These are phyloP conservation scores for Zoanthus sociatus DNA, from an alignment of 92 coral and sea anemone species.

Conservation along the genomic window DNA sequence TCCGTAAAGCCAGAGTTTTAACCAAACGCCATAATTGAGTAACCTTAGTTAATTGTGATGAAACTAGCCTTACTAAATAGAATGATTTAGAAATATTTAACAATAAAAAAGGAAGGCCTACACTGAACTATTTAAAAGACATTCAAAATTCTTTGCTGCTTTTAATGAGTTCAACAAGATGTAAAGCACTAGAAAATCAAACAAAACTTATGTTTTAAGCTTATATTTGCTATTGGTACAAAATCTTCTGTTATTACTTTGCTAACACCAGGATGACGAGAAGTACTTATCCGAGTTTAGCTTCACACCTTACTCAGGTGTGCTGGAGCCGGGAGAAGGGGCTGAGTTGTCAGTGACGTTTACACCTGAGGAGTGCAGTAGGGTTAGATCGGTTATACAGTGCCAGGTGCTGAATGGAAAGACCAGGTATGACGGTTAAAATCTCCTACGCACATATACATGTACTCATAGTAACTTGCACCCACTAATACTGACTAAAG, in stretches of 20 bases:
- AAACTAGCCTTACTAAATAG: too few species aligned
- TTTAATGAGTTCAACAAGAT: too few species aligned
- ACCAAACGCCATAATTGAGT: too few species aligned
- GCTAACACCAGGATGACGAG: slow-evolving; percentile 40
- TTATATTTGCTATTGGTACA: neutral
- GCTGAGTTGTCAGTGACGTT: slow-evolving; percentile 69
- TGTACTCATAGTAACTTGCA: neutral
- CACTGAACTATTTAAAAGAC: too few species aligned
- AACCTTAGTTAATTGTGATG: too few species aligned
- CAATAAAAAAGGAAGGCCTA: too few species aligned
- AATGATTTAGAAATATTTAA: too few species aligned
- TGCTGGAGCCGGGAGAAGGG: slow-evolving; percentile 75
- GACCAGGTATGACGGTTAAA: slow-evolving; percentile 63
- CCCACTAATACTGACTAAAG: neutral
- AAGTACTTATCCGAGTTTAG: slow-evolving; percentile 73
- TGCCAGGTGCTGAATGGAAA: slow-evolving; percentile 78
- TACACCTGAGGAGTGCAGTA: slow-evolving; percentile 65
- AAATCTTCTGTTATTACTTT: neutral
- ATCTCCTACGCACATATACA: neutral
- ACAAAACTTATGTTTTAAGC: neutral
- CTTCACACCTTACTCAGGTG: slow-evolving; percentile 82
- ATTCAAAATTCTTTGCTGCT: too few species aligned
- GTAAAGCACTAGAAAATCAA: neutral
- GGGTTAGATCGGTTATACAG: slow-evolving; percentile 89
- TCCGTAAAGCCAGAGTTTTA: too few species aligned